Percentiles rank a stretch among this genome's conserved stretches.
phyloP scores from a whole-genome alignment of 2,113 vertebrate genomes.

The Lampris megalopsis region DNA sequence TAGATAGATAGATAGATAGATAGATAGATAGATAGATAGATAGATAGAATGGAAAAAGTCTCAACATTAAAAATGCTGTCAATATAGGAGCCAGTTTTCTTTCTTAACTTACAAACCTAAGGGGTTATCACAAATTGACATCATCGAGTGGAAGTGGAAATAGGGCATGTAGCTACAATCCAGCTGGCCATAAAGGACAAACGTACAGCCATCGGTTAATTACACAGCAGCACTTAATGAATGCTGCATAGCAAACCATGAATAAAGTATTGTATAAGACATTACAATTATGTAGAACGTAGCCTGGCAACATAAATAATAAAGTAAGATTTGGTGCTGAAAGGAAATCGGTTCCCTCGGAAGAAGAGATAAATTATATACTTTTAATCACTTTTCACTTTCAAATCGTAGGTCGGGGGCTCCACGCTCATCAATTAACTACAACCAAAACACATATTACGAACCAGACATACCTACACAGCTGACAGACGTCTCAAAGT shows the following conservation, averaged over 20 bases:
- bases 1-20: too few species aligned
- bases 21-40: too few species aligned
- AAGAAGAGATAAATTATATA: not conserved
- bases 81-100: conserved; percentile 38
- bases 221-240: not conserved
- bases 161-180: not conserved
- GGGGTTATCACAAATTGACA: conserved; percentile 31
- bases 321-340: not conserved
- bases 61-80: conserved; percentile 38
- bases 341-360: not conserved
- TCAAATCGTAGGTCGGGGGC: not conserved
- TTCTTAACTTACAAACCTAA: conserved; percentile 41
- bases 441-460: not conserved
- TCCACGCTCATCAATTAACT: not conserved
- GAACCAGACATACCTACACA: not conserved
- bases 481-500: conserved; percentile 49
- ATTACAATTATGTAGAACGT: not conserved
- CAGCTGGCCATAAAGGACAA: not conserved
- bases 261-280: not conserved
- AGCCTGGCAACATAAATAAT: not conserved
- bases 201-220: not conserved
- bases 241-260: not conserved
- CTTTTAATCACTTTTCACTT: not conserved
- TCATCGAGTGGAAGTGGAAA: conserved; percentile 8
- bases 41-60: conserved; percentile 4